Evolutionary conservation across 2,113 vertebrate genomes (phyloP).

Genomic region (Erinaceus europaeus): DNA sequence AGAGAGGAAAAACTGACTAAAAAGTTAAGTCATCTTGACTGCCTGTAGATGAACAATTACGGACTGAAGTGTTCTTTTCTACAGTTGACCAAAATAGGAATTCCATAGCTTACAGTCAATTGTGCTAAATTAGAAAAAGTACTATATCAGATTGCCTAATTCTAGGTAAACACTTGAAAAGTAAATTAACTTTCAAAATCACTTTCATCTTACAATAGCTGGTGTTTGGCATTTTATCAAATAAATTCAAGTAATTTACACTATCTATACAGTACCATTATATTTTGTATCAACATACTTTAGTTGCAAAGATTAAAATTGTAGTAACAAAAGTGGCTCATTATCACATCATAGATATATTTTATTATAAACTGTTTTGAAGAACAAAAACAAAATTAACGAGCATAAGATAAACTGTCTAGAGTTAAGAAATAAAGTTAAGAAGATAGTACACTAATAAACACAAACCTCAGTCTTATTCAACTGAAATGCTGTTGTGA

Average conservation of each 20-base stretch:
- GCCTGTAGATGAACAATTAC: not conserved
- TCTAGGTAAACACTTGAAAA: no score
- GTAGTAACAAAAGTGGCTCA: no score
- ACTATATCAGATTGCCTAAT: no score
- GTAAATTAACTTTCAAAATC: conserved; percentile 28
- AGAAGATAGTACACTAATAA: not conserved
- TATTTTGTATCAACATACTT: conserved; percentile 10
- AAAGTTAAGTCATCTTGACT: not conserved
- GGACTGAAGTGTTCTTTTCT: not conserved
- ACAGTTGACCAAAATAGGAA: not conserved
- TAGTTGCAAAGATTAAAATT: conserved; percentile 14
- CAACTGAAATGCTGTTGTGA: conserved; percentile 79
- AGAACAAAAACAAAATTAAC: conserved; percentile 16
- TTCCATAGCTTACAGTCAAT: not conserved
- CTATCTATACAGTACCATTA: not conserved
- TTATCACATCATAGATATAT: not conserved
- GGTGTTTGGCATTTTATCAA: conserved; percentile 12
- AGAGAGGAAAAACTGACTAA: not conserved
- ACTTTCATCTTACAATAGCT: conserved; percentile 16
- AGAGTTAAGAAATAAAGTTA: not conserved
- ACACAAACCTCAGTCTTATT: conserved; percentile 86
- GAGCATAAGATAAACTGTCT: conserved; percentile 2
- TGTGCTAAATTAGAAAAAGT: not conserved
- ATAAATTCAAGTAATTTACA: conserved; percentile 16
- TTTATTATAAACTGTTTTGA: not conserved